A percentile compares a stretch with the other conserved stretches of the same genome.
Evolutionary conservation across 2,797 vertebrate species (phyloP).

Genomic region (Pantherophis alleghaniensis): DNA sequence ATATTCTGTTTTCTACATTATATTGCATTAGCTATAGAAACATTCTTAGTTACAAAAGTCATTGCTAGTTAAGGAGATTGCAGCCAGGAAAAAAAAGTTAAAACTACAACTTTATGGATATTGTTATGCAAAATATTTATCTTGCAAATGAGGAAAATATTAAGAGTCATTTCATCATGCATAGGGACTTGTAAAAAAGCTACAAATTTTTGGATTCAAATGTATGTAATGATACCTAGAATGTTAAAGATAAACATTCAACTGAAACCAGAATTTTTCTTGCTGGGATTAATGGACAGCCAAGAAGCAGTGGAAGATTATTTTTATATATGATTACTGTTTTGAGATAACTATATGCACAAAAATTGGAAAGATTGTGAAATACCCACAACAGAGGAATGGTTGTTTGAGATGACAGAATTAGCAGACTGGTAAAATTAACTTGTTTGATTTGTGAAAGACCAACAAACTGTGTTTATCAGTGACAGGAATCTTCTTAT

Average conservation of each 20-base stretch:
- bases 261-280: not conserved
- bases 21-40: not conserved
- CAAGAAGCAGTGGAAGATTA: not conserved
- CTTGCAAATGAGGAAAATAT: not conserved
- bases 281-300: not conserved
- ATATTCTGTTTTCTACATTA: not conserved
- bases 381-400: not conserved
- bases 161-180: not conserved
- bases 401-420: not conserved
- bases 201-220: not conserved
- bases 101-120: not conserved
- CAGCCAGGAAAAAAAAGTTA: not conserved
- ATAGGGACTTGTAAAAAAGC: not conserved
- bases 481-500: not conserved
- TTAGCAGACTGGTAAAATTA: not conserved
- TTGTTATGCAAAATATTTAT: not conserved
- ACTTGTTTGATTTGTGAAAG: not conserved
- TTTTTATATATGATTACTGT: not conserved
- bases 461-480: not conserved
- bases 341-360: not conserved
- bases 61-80: not conserved
- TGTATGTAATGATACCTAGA: not conserved
- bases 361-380: not conserved
- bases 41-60: not conserved
- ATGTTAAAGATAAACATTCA: not conserved